A percentile compares a stretch with the other conserved stretches of the same genome.
Evolutionary conservation across 2,888 invertebrate species (phyloP).

Genomic region (Chrysolina haemoptera): DNA sequence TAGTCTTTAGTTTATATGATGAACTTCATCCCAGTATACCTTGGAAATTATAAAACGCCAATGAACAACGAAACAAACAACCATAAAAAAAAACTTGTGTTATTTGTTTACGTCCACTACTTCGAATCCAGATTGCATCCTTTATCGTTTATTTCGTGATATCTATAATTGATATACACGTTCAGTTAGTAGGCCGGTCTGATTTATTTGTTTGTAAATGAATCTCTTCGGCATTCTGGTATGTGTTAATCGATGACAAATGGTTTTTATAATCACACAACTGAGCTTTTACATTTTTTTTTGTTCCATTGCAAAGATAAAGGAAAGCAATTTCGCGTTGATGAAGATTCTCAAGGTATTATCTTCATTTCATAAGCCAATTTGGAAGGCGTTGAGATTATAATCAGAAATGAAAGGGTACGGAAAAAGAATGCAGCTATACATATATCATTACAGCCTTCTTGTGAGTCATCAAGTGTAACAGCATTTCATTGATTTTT

Average conservation of each 20-base stretch:
- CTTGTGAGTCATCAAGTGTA: no score
- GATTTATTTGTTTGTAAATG: conserved; percentile 21
- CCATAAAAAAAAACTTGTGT: not conserved
- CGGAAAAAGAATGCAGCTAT: no score
- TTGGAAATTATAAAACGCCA: no score
- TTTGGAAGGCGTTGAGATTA: not conserved
- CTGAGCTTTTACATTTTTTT: conserved; percentile 3
- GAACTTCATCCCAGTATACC: no score
- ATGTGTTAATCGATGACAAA: conserved; percentile 10
- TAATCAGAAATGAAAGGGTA: not conserved
- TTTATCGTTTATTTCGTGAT: conserved; percentile 25
- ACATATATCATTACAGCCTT: no score
- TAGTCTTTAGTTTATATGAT: no score
- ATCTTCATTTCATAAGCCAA: not conserved
- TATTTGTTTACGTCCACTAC: conserved; percentile 12
- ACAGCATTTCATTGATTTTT: no score
- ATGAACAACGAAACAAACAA: no score
- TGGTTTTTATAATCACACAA: conserved; percentile 13
- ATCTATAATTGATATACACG: conserved; percentile 25
- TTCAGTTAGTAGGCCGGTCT: conserved; percentile 4
- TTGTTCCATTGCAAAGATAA: not conserved
- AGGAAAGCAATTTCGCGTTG: not conserved
- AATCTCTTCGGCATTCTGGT: conserved; percentile 15
- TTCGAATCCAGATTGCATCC: conserved; percentile 13
- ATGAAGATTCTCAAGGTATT: not conserved